Conservation (phyloP, 2,888 invertebrate species). For the Loripinus fragilis region DNA sequence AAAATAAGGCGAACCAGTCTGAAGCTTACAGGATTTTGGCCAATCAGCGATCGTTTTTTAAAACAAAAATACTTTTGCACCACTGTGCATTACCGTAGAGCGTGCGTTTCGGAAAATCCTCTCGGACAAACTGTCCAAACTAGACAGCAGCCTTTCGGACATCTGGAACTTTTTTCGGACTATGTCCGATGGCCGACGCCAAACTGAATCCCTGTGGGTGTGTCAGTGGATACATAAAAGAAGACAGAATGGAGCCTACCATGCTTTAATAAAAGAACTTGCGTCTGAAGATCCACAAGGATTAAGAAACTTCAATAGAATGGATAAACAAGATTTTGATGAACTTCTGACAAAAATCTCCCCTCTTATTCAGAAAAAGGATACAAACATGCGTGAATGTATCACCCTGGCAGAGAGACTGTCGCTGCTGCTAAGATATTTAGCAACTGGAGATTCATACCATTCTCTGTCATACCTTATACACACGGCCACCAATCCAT, state of each 20-base stretch:
- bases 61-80: no score
- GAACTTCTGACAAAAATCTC: slow-evolving; percentile 24
- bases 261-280: slow-evolving; percentile 26
- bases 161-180: no score
- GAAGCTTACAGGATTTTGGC: no score
- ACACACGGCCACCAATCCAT: no score
- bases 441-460: slow-evolving; percentile 29
- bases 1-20: no score
- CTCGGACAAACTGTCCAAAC: no score
- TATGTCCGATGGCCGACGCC: no score
- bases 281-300: slow-evolving; percentile 21
- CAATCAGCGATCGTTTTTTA: no score
- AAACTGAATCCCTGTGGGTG: no score
- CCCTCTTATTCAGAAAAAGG: slow-evolving; percentile 28
- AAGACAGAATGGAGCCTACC: slow-evolving; percentile 12
- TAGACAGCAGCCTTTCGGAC: no score
- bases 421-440: slow-evolving; percentile 27
- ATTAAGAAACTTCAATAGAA: slow-evolving; percentile 33
- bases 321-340: slow-evolving; percentile 28
- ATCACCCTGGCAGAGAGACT: slow-evolving; percentile 33
- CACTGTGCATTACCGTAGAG: no score
- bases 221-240: slow-evolving; percentile 17
- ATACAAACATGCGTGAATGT: slow-evolving; percentile 27
- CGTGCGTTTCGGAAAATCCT: no score
- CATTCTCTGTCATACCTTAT: not conserved